Evolutionary conservation across 2,888 invertebrate genomes (phyloP).

Genomic region (Mechanitis messenoides): DNA sequence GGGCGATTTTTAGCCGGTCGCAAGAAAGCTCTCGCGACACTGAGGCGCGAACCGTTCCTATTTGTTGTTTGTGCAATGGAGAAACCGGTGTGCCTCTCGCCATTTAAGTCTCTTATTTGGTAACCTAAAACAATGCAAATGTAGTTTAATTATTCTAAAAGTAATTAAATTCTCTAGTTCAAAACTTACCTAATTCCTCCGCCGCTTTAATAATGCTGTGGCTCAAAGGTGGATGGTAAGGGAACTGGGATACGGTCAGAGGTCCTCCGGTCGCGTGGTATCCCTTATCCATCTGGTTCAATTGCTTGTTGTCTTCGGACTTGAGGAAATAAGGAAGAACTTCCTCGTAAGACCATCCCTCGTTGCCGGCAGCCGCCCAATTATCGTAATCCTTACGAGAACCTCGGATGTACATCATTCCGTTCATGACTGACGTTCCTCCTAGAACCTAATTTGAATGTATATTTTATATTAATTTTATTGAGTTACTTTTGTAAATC

Average conservation of each 20-base stretch:
- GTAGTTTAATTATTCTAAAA: neutral
- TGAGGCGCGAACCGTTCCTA: conserved; percentile 89
- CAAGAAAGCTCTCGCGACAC: conserved; percentile 88
- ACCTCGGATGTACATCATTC: conserved; percentile 97
- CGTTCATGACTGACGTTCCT: conserved; percentile 95
- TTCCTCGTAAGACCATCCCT: conserved; percentile 92
- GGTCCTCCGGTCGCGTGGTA: conserved; percentile 88
- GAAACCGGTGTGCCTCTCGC: conserved; percentile 87
- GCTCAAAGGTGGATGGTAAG: conserved; percentile 90
- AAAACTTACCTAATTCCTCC: conserved; percentile 80
- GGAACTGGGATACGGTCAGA: conserved; percentile 86
- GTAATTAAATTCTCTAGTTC: neutral
- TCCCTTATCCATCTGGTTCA: conserved; percentile 83
- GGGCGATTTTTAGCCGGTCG: conserved; percentile 84
- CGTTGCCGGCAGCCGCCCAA: conserved; percentile 91
- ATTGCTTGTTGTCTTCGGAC: conserved; percentile 86
- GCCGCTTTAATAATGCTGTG: conserved; percentile 86
- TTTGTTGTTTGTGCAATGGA: conserved; percentile 92
- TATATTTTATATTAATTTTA: too few species aligned
- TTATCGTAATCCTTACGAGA: conserved; percentile 90
- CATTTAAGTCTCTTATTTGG: conserved; percentile 87
- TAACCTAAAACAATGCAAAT: conserved; percentile 72
- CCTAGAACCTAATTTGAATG: conserved; percentile 81
- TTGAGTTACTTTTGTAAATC: too few species aligned
- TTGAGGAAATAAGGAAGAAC: conserved; percentile 93